A percentile compares a stretch with the other conserved stretches of the same genome.
These are phyloP conservation scores for Toxostoma redivivum DNA, from an alignment of 2,113 vertebrate species.

Conservation along the genomic window DNA sequence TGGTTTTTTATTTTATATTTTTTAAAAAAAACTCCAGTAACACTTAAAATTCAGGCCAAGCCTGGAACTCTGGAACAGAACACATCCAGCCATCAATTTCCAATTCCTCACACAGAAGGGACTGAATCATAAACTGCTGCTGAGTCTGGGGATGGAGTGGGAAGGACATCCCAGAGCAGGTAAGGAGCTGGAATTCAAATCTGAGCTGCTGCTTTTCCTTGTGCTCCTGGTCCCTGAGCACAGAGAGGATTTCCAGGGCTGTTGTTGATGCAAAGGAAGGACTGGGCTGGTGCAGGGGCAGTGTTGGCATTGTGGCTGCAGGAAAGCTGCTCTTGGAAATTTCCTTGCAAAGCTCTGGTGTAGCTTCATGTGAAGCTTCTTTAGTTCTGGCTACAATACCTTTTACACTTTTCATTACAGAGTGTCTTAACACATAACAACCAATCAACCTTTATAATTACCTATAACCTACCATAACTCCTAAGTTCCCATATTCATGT, in stretches of 20 bases:
- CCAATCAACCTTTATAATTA: too few species aligned
- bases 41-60: neutral
- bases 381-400: too few species aligned
- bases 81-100: neutral
- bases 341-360: neutral
- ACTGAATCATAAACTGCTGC: neutral
- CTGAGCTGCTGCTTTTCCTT: neutral
- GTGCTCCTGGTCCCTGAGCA: neutral
- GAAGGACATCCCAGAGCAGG: neutral
- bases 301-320: accelerated
- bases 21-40: neutral
- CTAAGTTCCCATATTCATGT: too few species aligned
- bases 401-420: too few species aligned
- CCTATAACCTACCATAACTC: too few species aligned
- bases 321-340: accelerated
- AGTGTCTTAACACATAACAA: too few species aligned
- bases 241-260: neutral
- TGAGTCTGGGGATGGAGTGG: neutral
- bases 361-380: too few species aligned
- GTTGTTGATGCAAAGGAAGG: neutral
- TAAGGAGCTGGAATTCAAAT: neutral
- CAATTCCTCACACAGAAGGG: neutral
- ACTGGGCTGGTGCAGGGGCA: neutral
- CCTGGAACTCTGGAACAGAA: neutral
- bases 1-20: neutral